Base-by-base conservation (phyloP, 2,113 vertebrate genomes). In the Cheirogaleus medius region DNA sequence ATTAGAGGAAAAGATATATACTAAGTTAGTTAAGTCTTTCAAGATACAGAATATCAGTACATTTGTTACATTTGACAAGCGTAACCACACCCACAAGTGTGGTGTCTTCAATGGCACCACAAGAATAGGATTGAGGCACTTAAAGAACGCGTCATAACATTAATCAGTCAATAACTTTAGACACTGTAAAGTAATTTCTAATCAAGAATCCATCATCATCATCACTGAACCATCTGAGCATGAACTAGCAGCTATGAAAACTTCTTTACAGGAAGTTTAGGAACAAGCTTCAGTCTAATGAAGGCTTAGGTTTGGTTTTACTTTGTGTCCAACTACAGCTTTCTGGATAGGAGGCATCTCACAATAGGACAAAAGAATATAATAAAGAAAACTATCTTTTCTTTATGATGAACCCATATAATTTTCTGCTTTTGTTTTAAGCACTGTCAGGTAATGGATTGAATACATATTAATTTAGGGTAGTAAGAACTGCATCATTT, bases 401-500 rank as follows among this genome's bases (percentile, higher is more conserved):
- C 52, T 81, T 44, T 64, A 49, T 34, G 29, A 37, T 78, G 73
- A 73, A 74, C 29, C 64, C 39, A 47, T 49, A 52, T 73, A n/a
- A 85, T 27, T 47, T 81, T 83, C 90, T 49, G 39, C 42, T 47
- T 84, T 84, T 83, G 20, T 52, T 68, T 82, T 54, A 74, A 85
- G n/a, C n/a, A 76, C 39, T 78, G 10, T n/a, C 49, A 91, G 47
- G 73, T 78, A 80, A 60, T 32, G 11, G 76, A 63, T 1, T 63
- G 69, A 60, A 71, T 4, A 49, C 1, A 44, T 18, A 89, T 56
- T 63, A 56, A 86, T 17, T 76, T 54, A 76, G n/a, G 32, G 54
- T 54, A 42, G 82, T 92, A 97, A 98, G 92, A 60, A 97, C 93
- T 25, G 56, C 1, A 29, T 78, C 17, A 68, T 83, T 74, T 87